phyloP scores from a whole-genome alignment of 1,140 invertebrate genomes.

The Diachasmimorpha longicaudata region DNA sequence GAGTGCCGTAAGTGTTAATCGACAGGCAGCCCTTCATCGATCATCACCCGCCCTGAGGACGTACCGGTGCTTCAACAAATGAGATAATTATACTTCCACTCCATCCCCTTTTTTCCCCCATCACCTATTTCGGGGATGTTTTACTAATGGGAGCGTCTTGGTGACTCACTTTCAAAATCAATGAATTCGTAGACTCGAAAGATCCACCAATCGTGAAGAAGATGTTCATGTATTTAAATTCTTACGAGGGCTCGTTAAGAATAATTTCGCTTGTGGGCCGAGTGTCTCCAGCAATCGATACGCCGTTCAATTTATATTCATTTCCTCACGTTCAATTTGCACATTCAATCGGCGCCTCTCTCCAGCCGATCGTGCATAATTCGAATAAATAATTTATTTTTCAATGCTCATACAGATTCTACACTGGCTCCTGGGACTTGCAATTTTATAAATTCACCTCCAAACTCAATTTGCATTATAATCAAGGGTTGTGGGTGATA shows the following conservation, averaged over 20 bases:
- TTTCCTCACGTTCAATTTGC: constrained; percentile 3
- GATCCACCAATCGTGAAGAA: neutral
- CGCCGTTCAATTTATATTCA: constrained; percentile 2
- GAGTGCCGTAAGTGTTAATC: neutral
- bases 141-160: neutral
- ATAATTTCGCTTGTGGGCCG: neutral
- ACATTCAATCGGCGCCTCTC: neutral
- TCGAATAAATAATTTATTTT: neutral
- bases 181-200: neutral
- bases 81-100: neutral
- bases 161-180: neutral
- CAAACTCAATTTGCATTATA: neutral
- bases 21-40: constrained; percentile 5
- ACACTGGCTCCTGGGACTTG: neutral
- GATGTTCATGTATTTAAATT: neutral
- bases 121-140: neutral
- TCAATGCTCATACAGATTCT: neutral
- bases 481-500: neutral
- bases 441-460: neutral
- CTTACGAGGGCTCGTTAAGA: neutral
- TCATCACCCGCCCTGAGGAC: neutral
- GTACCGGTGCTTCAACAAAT: neutral
- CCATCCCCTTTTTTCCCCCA: too few relatives aligned
- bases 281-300: constrained; percentile 4
- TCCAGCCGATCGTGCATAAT: neutral